Evolutionary conservation across 2,113 vertebrate genomes (phyloP).

Genomic region (Tenrec ecaudatus): DNA sequence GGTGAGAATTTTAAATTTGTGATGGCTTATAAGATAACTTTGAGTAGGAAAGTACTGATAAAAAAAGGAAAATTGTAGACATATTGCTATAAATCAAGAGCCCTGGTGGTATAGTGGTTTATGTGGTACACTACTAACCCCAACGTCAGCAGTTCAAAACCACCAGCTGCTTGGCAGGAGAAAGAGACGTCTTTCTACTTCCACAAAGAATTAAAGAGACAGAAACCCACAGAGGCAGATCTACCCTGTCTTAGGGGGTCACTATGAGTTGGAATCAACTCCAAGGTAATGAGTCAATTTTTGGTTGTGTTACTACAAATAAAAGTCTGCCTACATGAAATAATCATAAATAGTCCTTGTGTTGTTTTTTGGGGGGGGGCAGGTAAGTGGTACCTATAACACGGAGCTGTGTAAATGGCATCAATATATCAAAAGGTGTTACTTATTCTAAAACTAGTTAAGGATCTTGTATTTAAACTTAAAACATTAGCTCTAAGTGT

Average conservation of each 20-base stretch:
- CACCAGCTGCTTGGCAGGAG: too few relatives aligned
- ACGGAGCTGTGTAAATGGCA: too few relatives aligned
- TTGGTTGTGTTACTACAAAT: not conserved
- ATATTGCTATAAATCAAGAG: not conserved
- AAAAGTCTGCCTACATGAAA: conserved; percentile 10
- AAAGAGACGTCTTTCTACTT: too few relatives aligned
- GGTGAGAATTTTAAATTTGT: conserved; percentile 47
- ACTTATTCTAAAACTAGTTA: not conserved
- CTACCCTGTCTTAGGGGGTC: too few relatives aligned
- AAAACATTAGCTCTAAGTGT: not conserved
- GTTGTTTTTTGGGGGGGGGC: not conserved
- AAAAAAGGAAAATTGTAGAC: not conserved
- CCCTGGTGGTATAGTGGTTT: too few relatives aligned
- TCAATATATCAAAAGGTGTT: not conserved
- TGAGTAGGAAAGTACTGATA: not conserved
- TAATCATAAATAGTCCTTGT: not conserved
- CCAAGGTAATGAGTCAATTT: too few relatives aligned
- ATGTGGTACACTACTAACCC: too few relatives aligned
- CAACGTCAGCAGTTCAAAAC: too few relatives aligned
- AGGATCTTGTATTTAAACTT: conserved; percentile 6
- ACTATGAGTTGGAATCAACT: too few relatives aligned
- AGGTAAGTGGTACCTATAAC: not conserved
- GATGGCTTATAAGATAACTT: not conserved
- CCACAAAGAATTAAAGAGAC: too few relatives aligned
- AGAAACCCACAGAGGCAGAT: too few relatives aligned